These are phyloP conservation scores for Biston betularia DNA, from an alignment of 2,888 invertebrate species.

Conservation along the genomic window DNA sequence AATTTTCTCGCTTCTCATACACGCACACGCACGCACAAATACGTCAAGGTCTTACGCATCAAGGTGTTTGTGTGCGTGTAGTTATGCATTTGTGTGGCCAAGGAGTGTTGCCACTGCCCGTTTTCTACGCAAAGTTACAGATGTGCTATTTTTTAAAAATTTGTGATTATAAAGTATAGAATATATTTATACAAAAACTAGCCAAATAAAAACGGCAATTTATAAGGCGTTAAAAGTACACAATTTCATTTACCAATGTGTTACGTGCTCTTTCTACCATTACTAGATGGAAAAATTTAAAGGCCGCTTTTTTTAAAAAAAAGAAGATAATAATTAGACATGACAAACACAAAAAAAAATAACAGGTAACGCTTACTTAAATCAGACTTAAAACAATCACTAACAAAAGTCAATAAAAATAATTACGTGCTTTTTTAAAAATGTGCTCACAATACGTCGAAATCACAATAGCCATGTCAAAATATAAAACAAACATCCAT, in stretches of 20 bases:
- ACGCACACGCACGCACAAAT: too few species aligned
- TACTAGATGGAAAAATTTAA: constrained; percentile 14
- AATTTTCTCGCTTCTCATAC: too few species aligned
- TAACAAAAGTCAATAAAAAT: constrained; percentile 71
- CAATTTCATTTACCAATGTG: background rate
- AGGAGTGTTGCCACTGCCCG: too few species aligned
- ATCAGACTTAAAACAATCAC: constrained; percentile 78
- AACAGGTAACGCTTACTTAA: constrained; percentile 77
- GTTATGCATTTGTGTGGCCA: too few species aligned
- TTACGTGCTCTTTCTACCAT: background rate
- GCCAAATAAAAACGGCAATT: constrained; percentile 42
- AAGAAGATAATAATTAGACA: constrained; percentile 23
- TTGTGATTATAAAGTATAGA: constrained; percentile 1
- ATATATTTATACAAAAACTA: constrained; percentile 39
- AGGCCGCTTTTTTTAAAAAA: constrained; percentile 25
- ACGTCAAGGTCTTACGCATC: too few species aligned
- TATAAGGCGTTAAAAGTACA: constrained; percentile 27
- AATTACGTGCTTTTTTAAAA: constrained; percentile 70
- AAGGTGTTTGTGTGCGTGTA: too few species aligned
- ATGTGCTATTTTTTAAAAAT: too few species aligned
- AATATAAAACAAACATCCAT: constrained; percentile 28
- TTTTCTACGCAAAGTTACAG: too few species aligned
- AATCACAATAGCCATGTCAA: constrained; percentile 36
- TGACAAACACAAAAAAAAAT: constrained; percentile 63
- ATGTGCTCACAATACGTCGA: constrained; percentile 59